Evolutionary conservation across 1,140 invertebrate genomes (phyloP), one percentile per base, ranked within the genome.

Genomic region (Zaprionus gabonicus): DNA sequence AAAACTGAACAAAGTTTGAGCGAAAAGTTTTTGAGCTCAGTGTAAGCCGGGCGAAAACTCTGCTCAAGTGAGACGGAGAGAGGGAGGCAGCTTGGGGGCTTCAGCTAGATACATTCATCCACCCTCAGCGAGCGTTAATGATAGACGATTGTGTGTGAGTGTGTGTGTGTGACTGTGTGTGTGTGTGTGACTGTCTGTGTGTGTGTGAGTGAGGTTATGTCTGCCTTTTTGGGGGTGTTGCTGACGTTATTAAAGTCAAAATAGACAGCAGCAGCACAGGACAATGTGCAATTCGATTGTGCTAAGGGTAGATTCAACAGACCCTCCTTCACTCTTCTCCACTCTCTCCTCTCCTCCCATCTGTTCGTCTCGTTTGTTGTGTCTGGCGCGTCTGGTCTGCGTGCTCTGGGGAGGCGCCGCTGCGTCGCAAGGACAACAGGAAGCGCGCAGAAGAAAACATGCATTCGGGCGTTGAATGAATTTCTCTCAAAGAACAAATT

Each of bases 171-270:
- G 31, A 31, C 20, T 20, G 28, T 76, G 41, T 53, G 34, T 73
- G 58, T 27, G 68, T 23, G 23, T 23, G 23, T 1, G 56, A n/a
- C n/a, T n/a, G n/a, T n/a, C n/a, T 27, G 27, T 1, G 41, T 51
- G 27, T 57, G 34, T 56, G 58, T 72, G n/a, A n/a, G 53, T 70
- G 64, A 70, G 60, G 68, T 75, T 76, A 51, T 57, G 60, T 66
- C 57, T 69, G 28, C 55, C 55, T 67, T 86, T 46, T 68, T 57
- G 85, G 81, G 84, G 85, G 84, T 88, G 84, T 84, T 84, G 81
- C 84, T 84, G 85, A 81, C 75, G 85, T 81, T 88, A 85, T 88
- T 90, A 88, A 88, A 88, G 84, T 84, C 84, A 88, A 84, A 90
- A 81, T 79, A 79, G 76, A 78, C 74, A 74, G 75, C n/a, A 67